Evolutionary conservation across 2,888 invertebrate genomes (phyloP).

Genomic region (Lagria hirta): DNA sequence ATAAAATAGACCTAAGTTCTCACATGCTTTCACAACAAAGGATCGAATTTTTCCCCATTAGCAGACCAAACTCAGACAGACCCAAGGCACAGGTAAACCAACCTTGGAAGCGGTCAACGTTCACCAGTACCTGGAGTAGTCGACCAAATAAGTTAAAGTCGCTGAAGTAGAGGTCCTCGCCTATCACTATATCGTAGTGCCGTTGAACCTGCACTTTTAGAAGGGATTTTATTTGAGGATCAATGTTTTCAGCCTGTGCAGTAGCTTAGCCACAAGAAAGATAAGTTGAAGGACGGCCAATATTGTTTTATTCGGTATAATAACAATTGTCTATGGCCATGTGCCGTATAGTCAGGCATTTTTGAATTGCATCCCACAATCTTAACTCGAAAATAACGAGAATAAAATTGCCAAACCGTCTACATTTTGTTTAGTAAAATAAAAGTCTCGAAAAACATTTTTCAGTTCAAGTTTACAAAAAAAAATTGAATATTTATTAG

Average conservation of each 20-base stretch:
- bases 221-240: constrained; percentile 38
- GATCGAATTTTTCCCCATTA: constrained; percentile 28
- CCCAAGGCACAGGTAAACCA: constrained; percentile 43
- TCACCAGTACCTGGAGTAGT: constrained; percentile 33
- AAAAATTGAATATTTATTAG: no score
- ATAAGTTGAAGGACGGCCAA: constrained; percentile 41
- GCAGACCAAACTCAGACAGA: constrained; percentile 40
- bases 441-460: no score
- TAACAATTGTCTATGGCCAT: constrained; percentile 25
- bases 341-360: constrained; percentile 16
- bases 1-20: no score
- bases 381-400: no score
- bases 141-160: constrained; percentile 16
- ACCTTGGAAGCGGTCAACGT: constrained; percentile 47
- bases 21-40: no score
- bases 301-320: constrained; percentile 36
- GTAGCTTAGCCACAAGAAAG: constrained; percentile 32
- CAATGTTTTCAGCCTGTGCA: constrained; percentile 40
- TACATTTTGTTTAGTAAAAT: no score
- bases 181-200: constrained; percentile 25
- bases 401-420: no score
- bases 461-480: no score
- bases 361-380: no score
- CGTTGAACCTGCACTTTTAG: constrained; percentile 37
- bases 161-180: constrained; percentile 13